Evolutionary conservation across 2,888 invertebrate genomes (phyloP).

Genomic region (Trypoxylon attenuatum): DNA sequence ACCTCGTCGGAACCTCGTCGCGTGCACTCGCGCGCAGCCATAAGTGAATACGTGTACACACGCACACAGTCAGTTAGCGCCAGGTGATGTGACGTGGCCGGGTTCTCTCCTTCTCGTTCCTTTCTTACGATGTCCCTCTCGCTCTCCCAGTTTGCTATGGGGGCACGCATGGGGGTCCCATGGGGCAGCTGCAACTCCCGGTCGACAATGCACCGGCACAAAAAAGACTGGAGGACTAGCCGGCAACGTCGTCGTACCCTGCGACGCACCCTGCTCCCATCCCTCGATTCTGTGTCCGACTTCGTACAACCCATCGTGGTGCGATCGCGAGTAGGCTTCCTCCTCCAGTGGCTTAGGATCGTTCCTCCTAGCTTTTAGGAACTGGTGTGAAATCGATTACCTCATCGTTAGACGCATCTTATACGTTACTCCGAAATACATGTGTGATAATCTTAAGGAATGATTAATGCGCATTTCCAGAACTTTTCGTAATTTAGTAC

Average conservation of each 20-base stretch:
- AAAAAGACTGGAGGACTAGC: conserved; percentile 54
- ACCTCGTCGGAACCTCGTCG: not conserved
- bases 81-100: conserved; percentile 73
- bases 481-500: not conserved
- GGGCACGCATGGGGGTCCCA: conserved; percentile 72
- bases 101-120: not conserved
- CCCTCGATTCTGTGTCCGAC: not conserved
- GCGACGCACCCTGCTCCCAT: not conserved
- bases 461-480: conserved; percentile 5
- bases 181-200: conserved; percentile 66
- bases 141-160: conserved; percentile 61
- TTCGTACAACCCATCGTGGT: not conserved
- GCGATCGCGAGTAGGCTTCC: conserved; percentile 40
- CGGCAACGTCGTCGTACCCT: conserved; percentile 29
- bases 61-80: conserved; percentile 64
- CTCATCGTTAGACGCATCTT: too few relatives aligned
- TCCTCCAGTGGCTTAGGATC: not conserved
- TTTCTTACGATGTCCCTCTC: too few relatives aligned
- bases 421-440: too few relatives aligned
- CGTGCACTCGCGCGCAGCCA: not conserved
- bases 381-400: too few relatives aligned
- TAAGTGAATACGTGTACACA: conserved; percentile 31
- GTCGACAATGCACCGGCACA: conserved; percentile 66
- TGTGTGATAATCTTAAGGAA: not conserved
- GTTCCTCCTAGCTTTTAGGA: too few relatives aligned